Conservation (phyloP, 2,888 invertebrate genomes). For the Sphaerophoria rueppellii region DNA sequence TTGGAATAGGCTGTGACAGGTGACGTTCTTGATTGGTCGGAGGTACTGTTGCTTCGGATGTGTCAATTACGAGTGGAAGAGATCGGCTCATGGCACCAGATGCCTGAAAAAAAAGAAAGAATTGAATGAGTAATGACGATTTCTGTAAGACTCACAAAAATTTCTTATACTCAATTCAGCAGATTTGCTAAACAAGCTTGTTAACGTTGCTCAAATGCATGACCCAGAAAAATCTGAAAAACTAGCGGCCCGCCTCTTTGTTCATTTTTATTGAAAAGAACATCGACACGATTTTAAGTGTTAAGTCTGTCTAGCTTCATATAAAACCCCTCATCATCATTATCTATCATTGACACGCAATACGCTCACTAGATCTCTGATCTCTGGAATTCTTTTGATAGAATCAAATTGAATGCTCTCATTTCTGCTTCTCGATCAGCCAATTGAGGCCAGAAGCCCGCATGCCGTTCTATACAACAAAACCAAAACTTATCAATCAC, state of each 20-base stretch:
- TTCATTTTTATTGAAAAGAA: slow-evolving; percentile 40
- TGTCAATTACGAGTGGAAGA: slow-evolving; percentile 80
- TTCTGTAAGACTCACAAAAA: not conserved
- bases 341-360: slow-evolving; percentile 29
- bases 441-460: slow-evolving; percentile 49
- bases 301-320: not conserved
- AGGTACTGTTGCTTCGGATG: slow-evolving; percentile 76
- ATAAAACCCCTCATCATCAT: slow-evolving; percentile 29
- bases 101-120: slow-evolving; percentile 73
- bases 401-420: slow-evolving; percentile 50
- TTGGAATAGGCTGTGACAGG: slow-evolving; percentile 22
- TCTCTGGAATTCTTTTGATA: slow-evolving; percentile 43
- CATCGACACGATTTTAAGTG: slow-evolving; percentile 42
- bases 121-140: not conserved
- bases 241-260: not conserved
- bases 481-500: slow-evolving; percentile 65
- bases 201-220: slow-evolving; percentile 35
- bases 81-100: slow-evolving; percentile 81
- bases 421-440: slow-evolving; percentile 44
- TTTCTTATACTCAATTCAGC: not conserved
- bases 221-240: slow-evolving; percentile 57
- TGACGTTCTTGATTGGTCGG: slow-evolving; percentile 34
- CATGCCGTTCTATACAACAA: slow-evolving; percentile 31
- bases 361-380: not conserved
- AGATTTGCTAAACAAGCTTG: slow-evolving; percentile 23